Evolutionary conservation across 2,797 vertebrate species (phyloP).

Genomic region (Zenarchopterus dispar): DNA sequence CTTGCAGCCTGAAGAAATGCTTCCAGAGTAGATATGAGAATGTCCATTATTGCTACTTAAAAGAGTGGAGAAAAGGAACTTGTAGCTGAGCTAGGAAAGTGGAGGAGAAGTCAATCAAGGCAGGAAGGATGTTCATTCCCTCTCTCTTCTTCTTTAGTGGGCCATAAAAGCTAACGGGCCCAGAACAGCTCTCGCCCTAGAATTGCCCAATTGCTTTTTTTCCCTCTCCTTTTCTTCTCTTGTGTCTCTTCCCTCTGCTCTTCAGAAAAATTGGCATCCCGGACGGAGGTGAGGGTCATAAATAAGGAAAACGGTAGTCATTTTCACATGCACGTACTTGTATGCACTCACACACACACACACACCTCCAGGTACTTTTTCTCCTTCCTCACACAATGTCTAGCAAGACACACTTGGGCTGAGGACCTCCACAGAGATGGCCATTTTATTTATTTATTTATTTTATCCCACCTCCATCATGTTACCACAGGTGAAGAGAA

Average conservation of each 20-base stretch:
- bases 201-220: conserved; percentile 67
- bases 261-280: conserved; percentile 73
- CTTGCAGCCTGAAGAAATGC: conserved; percentile 48
- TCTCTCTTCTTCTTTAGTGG: conserved; percentile 75
- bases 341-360: conserved; percentile 31
- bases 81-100: conserved; percentile 46
- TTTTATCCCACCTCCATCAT: conserved; percentile 1
- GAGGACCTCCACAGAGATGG: conserved; percentile 58
- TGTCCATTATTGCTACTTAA: conserved; percentile 67
- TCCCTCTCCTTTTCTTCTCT: not conserved
- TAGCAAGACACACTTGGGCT: conserved; percentile 7
- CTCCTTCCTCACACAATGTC: conserved; percentile 24
- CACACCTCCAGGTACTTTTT: conserved; percentile 59
- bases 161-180: conserved; percentile 81
- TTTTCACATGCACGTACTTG: conserved; percentile 48
- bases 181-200: conserved; percentile 70
- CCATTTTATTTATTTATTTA: conserved; percentile 41
- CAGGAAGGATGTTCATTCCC: conserved; percentile 74
- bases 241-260: conserved; percentile 30
- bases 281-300: conserved; percentile 79
- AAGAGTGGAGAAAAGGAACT: conserved; percentile 58
- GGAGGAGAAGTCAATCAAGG: conserved; percentile 69
- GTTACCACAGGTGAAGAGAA: conserved; percentile 63
- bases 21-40: conserved; percentile 53
- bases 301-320: conserved; percentile 79